phyloP scores from a whole-genome alignment of 2,113 vertebrate genomes.

The Zosterops japonicus region DNA sequence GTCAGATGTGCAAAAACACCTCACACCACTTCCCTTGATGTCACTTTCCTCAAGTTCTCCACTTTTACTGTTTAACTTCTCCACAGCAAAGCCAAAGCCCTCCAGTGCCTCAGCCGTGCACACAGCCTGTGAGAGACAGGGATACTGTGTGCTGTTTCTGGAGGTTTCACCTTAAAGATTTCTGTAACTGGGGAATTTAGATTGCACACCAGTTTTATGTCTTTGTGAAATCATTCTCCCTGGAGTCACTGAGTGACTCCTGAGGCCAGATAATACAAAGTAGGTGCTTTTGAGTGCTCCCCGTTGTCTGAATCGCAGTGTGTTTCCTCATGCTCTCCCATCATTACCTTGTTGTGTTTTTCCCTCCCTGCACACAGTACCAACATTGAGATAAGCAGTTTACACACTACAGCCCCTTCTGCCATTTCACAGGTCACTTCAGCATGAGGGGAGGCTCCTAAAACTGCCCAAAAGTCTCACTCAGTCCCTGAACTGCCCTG shows the following conservation, averaged over 20 bases:
- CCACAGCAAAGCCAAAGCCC: not conserved
- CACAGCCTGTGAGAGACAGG: not conserved
- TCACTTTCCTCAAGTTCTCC: not conserved
- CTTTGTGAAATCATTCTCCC: not conserved
- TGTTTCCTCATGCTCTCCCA: not conserved
- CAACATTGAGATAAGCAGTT: not conserved
- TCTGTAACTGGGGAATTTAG: not conserved
- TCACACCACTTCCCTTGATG: not conserved
- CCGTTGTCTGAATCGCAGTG: accelerated
- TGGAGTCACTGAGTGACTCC: not conserved
- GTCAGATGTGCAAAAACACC: not conserved
- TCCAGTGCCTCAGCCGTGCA: not conserved
- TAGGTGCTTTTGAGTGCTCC: not conserved
- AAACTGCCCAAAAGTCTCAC: not conserved
- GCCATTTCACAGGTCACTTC: not conserved
- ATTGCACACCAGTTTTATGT: not conserved
- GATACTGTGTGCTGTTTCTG: not conserved
- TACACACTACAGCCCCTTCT: not conserved
- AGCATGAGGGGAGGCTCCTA: not conserved
- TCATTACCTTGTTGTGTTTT: no score
- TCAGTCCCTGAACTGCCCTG: not conserved
- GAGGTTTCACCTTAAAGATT: not conserved
- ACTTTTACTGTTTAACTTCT: not conserved
- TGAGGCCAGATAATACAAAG: not conserved
- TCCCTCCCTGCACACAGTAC: not conserved